Conservation (phyloP, 2,888 invertebrate species). For the Conchocele bisecta region DNA sequence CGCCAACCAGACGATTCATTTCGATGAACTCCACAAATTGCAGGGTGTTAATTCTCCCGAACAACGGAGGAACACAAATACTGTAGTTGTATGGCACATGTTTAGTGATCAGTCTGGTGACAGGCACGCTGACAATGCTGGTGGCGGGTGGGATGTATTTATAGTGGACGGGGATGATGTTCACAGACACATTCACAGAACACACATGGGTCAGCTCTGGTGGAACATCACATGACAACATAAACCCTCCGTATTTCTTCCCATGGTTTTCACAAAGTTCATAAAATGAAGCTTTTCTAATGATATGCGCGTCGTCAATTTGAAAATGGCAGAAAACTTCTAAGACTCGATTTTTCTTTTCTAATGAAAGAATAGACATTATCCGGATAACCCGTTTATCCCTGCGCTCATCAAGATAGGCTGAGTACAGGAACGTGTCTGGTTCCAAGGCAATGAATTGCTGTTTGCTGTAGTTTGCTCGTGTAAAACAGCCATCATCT, state of each 20-base stretch:
- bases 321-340: constrained; percentile 64
- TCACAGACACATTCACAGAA: constrained; percentile 47
- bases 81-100: constrained; percentile 57
- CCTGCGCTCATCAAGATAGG: constrained; percentile 75
- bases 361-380: constrained; percentile 60
- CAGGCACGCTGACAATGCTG: constrained; percentile 32
- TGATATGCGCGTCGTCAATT: background rate
- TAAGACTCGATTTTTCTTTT: constrained; percentile 44
- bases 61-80: constrained; percentile 78
- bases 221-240: constrained; percentile 71
- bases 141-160: constrained; percentile 6
- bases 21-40: constrained; percentile 77
- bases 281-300: constrained; percentile 58
- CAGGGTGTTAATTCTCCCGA: constrained; percentile 65
- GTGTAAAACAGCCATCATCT: constrained; percentile 38
- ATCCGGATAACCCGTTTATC: constrained; percentile 56
- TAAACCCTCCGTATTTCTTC: constrained; percentile 72
- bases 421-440: constrained; percentile 70
- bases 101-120: constrained; percentile 34
- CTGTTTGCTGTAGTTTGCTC: constrained; percentile 45
- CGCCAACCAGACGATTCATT: constrained; percentile 74
- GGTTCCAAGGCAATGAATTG: constrained; percentile 58
- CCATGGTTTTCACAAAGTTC: constrained; percentile 79
- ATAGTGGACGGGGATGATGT: constrained; percentile 13
- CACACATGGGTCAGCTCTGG: constrained; percentile 41